Evolutionary conservation across 2,113 vertebrate genomes (phyloP), one percentile per base, ranked within the genome.

Genomic region (Burhinus oedicnemus): DNA sequence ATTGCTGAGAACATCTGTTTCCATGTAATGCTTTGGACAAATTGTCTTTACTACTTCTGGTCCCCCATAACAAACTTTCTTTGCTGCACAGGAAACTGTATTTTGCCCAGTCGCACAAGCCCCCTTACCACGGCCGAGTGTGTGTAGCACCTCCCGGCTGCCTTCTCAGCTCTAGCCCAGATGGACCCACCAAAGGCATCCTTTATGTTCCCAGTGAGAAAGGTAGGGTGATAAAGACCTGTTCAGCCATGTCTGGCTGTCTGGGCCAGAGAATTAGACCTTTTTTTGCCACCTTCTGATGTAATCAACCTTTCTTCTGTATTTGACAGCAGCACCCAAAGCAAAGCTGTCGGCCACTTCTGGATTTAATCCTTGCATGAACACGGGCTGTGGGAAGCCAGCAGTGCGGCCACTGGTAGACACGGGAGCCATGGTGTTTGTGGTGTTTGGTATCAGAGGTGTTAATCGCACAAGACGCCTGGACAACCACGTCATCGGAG

Each of bases 351-450:
- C 99, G 0, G 98, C 98, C 92, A 99, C 99, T 0, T 99, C 98
- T 5, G 99, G 99, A 82, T 99, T 99, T 95, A 99, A 99, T 84
- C 99, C 99, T 0, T 99, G 99, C 87, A 95, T 98, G 64, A 99
- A 98, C 21, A 97, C 98, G 0, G 98, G 96, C 78, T 99, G 99
- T 0, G 99, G 99, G 84, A 99, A 98, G 62, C 99, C 99, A 0
- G 99, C 99, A 0, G 99, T 99, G 89, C 98, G 99, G 68, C 99
- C 99, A 0, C 98, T 99, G 92, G 99, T 99, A 8, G 99, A 99
- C 95, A 99, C 99, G 0, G 99, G 99, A 11, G 99, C 99, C 91
- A 99, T 99, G 99, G 99, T 99, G 83, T 99, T 99, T 2, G 98
- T 99, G 7, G 99, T 99, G 93, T 99, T 99, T 3, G 99, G 99